Conservation (phyloP, 53 echinoderm and acorn worm genomes). For the Mesocentrotus franciscanus region DNA sequence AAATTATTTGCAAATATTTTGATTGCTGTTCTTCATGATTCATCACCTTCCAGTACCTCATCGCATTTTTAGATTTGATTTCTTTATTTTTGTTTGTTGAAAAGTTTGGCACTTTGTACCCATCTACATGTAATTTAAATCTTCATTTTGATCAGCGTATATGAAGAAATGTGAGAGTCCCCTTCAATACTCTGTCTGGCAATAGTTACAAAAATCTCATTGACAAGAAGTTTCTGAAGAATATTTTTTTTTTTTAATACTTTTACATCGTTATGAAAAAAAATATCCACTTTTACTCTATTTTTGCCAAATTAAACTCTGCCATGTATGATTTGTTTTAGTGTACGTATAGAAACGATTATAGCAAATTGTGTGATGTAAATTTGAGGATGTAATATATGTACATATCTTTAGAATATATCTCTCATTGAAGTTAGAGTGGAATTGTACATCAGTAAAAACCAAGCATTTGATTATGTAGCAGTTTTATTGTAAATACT, state of each 20-base stretch:
- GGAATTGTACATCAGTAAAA: neutral
- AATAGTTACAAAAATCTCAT: too few species aligned
- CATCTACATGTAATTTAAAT: neutral
- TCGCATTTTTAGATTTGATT: constrained; percentile 7
- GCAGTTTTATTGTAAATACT: neutral
- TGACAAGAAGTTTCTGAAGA: neutral
- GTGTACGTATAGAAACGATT: constrained; percentile 25
- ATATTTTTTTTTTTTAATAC: neutral
- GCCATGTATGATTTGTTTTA: constrained; percentile 27
- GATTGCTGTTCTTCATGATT: neutral
- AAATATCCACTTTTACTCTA: neutral
- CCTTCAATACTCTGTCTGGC: too few species aligned
- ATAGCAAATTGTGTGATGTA: neutral
- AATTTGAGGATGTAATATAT: constrained; percentile 15
- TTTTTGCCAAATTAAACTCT: constrained; percentile 36
- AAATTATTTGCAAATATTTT: neutral
- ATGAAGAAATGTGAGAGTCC: too few species aligned
- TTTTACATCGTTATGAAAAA: neutral
- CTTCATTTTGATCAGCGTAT: too few species aligned
- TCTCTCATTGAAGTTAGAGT: neutral
- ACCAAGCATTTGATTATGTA: neutral
- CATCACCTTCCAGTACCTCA: neutral
- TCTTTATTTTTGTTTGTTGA: neutral
- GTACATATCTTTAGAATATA: neutral
- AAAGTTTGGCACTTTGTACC: neutral